These are phyloP conservation scores for Pteropus rufus DNA, from an alignment of 2,797 vertebrate species.

Conservation along the genomic window DNA sequence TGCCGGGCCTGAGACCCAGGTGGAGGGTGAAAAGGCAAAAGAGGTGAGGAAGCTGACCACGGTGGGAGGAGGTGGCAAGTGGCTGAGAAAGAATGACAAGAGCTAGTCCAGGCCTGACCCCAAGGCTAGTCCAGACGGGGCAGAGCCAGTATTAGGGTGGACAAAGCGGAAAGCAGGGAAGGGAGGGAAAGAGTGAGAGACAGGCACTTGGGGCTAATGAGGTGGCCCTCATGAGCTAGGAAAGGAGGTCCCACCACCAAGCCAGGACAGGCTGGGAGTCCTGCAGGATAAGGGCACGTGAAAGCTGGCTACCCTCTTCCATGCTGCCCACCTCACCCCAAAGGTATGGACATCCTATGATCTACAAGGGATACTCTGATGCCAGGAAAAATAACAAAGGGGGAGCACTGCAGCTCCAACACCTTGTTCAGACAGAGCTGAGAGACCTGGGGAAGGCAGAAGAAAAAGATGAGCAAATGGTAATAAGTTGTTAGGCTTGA, in stretches of 20 bases:
- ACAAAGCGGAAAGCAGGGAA: rapidly evolving
- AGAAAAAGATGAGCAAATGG: neutral
- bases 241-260: neutral
- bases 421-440: neutral
- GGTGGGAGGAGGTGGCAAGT: rapidly evolving
- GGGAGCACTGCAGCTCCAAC: neutral
- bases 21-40: neutral
- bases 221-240: neutral
- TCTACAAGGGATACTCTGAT: neutral
- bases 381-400: neutral
- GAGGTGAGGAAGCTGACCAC: neutral
- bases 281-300: neutral
- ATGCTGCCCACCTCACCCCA: neutral
- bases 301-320: neutral
- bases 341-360: neutral
- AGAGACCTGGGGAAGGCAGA: neutral
- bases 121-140: too few relatives aligned
- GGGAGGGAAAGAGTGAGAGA: neutral
- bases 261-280: neutral
- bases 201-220: constrained; percentile 56
- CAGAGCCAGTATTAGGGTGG: neutral
- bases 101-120: neutral
- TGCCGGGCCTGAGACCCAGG: neutral
- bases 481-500: neutral
- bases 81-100: neutral